Base-by-base conservation (phyloP, 2,113 vertebrate genomes). In the Gobius niger region DNA sequence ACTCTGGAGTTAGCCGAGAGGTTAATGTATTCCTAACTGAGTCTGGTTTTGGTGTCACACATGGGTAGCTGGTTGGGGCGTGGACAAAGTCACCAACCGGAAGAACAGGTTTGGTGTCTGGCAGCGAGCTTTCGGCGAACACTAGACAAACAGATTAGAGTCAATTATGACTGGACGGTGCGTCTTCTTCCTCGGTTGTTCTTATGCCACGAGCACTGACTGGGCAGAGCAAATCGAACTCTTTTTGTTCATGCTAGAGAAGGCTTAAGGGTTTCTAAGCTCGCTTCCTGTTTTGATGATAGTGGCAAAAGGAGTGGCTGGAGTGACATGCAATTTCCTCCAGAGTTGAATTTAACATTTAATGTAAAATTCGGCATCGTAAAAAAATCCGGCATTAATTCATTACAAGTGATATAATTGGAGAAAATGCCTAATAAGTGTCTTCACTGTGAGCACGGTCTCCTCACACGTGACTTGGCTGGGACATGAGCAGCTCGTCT, bases 31-130 rank as follows among this genome's bases (percentile, higher is more conserved):
- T 71, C 76, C 72, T 64, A 49, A 81, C 66, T 65, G 18, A 16
- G 19, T 77, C 81, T 82, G 73, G 34, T 68, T 75, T 75, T 81
- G 71, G 56, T 76, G 70, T 76, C 69, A 72, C 77, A 70, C 76
- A 66, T 53, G 73, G 63, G 7, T 44, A 65, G 49, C 44, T 63
- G 67, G 71, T 81, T 61, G 78, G 61, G 78, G 78, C 2, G 57
- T 75, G 75, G 67, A 11, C 15, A 74, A 41, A 52, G 68, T 76
- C 73, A 62, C 76, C 15, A 86, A 86, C 89, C 15, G 67, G 87
- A 81, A 82, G 69, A 88, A 86, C 91, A 71, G 80, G 91, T 91
- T 90, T 75, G 44, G 54, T 68, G 69, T 70, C 50, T 19, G 46
- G 41, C 42, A 47, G 34, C 40, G 19, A 44, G 34, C 19, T 18